Evolutionary conservation across 2,797 vertebrate species (phyloP).

Genomic region (Microctenopoma steveboyesi): DNA sequence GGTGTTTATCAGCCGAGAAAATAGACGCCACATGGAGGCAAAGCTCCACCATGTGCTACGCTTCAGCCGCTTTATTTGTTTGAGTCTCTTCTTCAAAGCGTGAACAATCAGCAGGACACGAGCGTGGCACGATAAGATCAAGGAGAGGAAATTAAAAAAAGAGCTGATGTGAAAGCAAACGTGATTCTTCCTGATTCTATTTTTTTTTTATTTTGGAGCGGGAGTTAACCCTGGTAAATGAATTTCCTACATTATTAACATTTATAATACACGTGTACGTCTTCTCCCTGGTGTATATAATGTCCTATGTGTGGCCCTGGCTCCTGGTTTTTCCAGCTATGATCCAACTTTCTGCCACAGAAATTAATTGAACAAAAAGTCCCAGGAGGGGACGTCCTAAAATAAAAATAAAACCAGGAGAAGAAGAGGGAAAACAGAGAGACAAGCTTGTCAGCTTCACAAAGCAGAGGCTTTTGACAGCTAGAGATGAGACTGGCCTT

Average conservation of each 20-base stretch:
- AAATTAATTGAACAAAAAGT: conserved; percentile 60
- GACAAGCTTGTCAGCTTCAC: conserved; percentile 39
- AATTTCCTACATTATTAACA: conserved; percentile 13
- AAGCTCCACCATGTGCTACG: conserved; percentile 25
- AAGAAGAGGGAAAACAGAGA: not conserved
- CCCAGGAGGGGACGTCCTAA: conserved; percentile 35
- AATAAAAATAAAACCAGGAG: conserved; percentile 25
- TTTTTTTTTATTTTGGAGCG: not conserved
- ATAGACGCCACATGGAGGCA: conserved; percentile 31
- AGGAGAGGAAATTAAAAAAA: conserved; percentile 50
- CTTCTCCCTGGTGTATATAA: not conserved
- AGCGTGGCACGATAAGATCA: conserved; percentile 31
- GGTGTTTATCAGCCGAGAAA: conserved; percentile 35
- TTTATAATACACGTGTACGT: not conserved
- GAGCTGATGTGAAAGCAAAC: conserved; percentile 30
- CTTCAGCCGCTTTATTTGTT: conserved; percentile 22
- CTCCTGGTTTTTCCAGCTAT: conserved; percentile 45
- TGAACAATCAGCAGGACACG: conserved; percentile 50
- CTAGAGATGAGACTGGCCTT: conserved; percentile 39
- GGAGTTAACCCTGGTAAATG: conserved; percentile 13
- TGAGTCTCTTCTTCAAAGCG: conserved; percentile 24
- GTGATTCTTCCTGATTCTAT: conserved; percentile 6
- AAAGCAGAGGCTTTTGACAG: conserved; percentile 60
- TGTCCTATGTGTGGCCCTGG: conserved; percentile 28
- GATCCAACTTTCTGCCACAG: conserved; percentile 24